Base-by-base conservation (phyloP, 2,797 vertebrate genomes). In the Poliocrania exsul region DNA sequence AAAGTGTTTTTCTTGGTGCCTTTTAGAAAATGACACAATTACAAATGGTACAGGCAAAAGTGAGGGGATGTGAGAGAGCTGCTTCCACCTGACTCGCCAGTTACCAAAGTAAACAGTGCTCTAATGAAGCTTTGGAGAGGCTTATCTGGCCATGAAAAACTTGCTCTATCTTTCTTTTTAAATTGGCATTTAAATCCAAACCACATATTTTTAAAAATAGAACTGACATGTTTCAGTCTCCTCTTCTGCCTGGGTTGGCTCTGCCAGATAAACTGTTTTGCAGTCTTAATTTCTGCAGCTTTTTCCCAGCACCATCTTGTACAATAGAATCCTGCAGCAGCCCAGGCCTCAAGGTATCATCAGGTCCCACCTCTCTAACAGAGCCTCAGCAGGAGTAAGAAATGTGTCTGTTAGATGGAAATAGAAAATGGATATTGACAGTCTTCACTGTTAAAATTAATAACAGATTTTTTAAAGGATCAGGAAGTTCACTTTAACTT, bases 1-100 rank as follows among this genome's bases (percentile, higher is more conserved):
- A 56, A 93, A 84, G 50, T 93, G 67, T 81, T 92, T 90, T 89
- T 80, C 58, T 94, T 94, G 70, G 78, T 94, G 78, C 61, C 46
- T 78, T 86, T 94, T 74, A 66, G 86, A 85, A 80, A 81, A 80
- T 88, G 24, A 77, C 54, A 77, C 58, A 72, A 61, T 86, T 81
- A 71, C n/a, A 54, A 65, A 81, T 47, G 70, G 58, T 79, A 47
- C 38, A 77, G 86, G 47, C 50, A 54, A 17, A 86, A 84, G 73
- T 44, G 50, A 81, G 58, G 47, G 60, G 62, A 19, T 86, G 78
- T 58, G 77, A 90, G 51, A 79, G 71, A 69, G 56, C 70, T 62
- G 81, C 78, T 72, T 94, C 77, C 86, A 79, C 74, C 74, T 90
- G 77, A 83, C 60, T 88, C 0, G 2, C 51, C 13, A 18, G 77